A percentile compares a stretch with the other conserved stretches of the same genome.
These are phyloP conservation scores for Clarias macrocephalus DNA, from an alignment of 2,113 vertebrate species.

Conservation along the genomic window DNA sequence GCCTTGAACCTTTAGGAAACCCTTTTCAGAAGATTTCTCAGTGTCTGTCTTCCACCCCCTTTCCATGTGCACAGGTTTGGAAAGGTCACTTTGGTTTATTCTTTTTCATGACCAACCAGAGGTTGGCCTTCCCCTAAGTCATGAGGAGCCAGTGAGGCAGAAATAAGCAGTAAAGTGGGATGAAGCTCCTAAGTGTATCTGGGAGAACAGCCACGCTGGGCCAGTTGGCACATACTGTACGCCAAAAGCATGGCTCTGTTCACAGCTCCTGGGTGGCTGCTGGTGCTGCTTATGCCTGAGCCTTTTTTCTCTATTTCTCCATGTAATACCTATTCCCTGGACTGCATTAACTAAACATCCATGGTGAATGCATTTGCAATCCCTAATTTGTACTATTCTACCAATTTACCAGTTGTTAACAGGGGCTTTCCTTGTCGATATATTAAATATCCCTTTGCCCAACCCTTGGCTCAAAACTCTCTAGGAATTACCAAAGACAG, in stretches of 20 bases:
- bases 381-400: slow-evolving; percentile 44
- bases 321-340: slow-evolving; percentile 55
- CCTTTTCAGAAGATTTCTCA: background rate
- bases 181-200: slow-evolving; percentile 55
- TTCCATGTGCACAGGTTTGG: slow-evolving; percentile 2
- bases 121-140: slow-evolving; percentile 33
- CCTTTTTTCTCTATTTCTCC: slow-evolving; percentile 55
- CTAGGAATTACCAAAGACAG: slow-evolving; percentile 29
- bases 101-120: slow-evolving; percentile 27
- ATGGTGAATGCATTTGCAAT: slow-evolving; percentile 61
- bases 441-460: background rate
- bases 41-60: background rate
- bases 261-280: slow-evolving; percentile 34
- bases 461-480: slow-evolving; percentile 1
- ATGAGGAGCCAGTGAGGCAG: slow-evolving; percentile 54
- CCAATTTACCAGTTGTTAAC: slow-evolving; percentile 46
- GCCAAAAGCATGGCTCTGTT: slow-evolving; percentile 55
- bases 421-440: background rate
- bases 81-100: slow-evolving; percentile 50
- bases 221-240: slow-evolving; percentile 61
- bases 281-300: slow-evolving; percentile 61
- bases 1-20: background rate
- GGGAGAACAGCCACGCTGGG: slow-evolving; percentile 25
- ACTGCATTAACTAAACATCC: slow-evolving; percentile 50
- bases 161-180: slow-evolving; percentile 57